phyloP scores from a whole-genome alignment of 2,113 vertebrate genomes.

The Phycodurus eques region DNA sequence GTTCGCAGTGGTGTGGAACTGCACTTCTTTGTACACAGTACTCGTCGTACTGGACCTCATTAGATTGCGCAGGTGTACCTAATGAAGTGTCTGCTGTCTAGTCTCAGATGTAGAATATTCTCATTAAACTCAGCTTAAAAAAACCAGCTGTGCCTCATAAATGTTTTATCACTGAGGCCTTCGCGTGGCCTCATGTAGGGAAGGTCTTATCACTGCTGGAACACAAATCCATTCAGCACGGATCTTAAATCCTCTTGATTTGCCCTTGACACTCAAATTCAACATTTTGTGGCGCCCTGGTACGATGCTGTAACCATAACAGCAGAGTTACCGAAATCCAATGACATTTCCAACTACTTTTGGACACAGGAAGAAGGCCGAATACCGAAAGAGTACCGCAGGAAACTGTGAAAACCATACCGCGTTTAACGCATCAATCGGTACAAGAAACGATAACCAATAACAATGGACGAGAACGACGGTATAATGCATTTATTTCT shows the following conservation, averaged over 20 bases:
- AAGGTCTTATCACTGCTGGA: constrained; percentile 46
- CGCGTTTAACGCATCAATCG: too few relatives aligned
- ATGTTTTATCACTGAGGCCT: constrained; percentile 18
- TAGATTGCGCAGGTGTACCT: not conserved
- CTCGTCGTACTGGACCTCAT: not conserved
- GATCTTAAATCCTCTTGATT: constrained; percentile 37
- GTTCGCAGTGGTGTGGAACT: not conserved
- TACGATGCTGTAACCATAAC: constrained; percentile 31
- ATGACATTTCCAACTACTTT: not conserved
- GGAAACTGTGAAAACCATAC: not conserved
- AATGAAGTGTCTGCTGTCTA: not conserved
- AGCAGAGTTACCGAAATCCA: not conserved
- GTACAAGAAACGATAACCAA: too few relatives aligned
- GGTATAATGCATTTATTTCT: too few relatives aligned
- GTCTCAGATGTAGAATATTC: not conserved
- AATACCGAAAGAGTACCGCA: not conserved
- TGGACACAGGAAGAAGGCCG: constrained; percentile 12
- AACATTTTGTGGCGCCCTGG: constrained; percentile 31
- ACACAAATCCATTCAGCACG: constrained; percentile 31
- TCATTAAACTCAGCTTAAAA: constrained; percentile 5
- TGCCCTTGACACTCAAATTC: constrained; percentile 28
- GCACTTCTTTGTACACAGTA: not conserved
- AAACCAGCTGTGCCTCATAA: constrained; percentile 9
- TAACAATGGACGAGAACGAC: too few relatives aligned
- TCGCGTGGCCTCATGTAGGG: constrained; percentile 21